Base-by-base conservation (phyloP, 2,888 invertebrate species). In the Campaea margaritaria region DNA sequence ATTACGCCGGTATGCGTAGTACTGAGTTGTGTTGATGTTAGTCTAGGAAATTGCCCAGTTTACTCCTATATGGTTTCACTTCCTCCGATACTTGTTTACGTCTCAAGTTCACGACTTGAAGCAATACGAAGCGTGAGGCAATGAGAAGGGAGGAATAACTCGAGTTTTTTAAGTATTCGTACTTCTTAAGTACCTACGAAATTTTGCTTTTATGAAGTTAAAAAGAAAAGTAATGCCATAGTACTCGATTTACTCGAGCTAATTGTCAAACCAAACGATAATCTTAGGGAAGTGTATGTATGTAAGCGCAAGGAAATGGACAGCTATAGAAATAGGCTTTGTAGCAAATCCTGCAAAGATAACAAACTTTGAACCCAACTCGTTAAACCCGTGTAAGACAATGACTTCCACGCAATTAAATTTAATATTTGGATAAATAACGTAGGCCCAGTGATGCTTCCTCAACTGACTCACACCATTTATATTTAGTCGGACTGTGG, bases 391-490 rank as follows among this genome's bases (percentile, higher is more conserved):
- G 7, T 27, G 27, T 27, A 27, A 27, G 27, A 7, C 27, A 27
- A 27, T 27, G 27, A 27, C 2, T 27, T 27, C n/a, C n/a, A n/a
- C n/a, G n/a, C n/a, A n/a, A n/a, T n/a, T n/a, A n/a, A n/a, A n/a
- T n/a, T n/a, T n/a, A n/a, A 34, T 34, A 2, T 8, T 8, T 34
- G 10, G 10, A 11, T 8, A 34, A 36, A n/a, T 12, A n/a, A n/a
- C 12, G 11, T n/a, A 36, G 36, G 36, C n/a, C 11, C 2, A 3
- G 11, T 34, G 12, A 36, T 12, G 1, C 36, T 12, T 36, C 4
- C 5, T 36, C 36, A 11, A n/a, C 31, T 50, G 55, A 51, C 47
- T 60, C 55, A 55, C 27, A 1, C 45, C 42, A 34, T 46, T 42
- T 51, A 43, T 38, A 55, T 60, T 55, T 51, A 41, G 39, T 38